These are phyloP conservation scores for Engystomops pustulosus DNA, from an alignment of 2,113 vertebrate genomes.

Conservation along the genomic window DNA sequence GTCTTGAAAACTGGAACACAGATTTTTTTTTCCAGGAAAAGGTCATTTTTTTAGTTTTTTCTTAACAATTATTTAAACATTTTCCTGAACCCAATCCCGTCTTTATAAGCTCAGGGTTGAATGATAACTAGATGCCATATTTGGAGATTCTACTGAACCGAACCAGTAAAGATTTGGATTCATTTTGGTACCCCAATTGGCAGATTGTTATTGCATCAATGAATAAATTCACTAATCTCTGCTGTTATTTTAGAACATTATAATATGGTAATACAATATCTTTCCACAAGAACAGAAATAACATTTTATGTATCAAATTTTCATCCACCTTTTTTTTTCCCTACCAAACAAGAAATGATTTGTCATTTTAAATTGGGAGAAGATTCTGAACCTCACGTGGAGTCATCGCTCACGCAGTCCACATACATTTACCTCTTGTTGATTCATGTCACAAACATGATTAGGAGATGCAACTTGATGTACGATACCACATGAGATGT, in stretches of 20 bases:
- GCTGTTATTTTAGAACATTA: too few relatives aligned
- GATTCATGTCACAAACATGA: slow-evolving; percentile 30
- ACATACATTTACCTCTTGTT: slow-evolving; percentile 38
- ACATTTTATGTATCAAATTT: neutral
- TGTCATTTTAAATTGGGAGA: slow-evolving; percentile 19
- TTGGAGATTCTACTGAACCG: too few relatives aligned
- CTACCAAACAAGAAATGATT: slow-evolving; percentile 1
- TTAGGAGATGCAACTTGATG: slow-evolving; percentile 33
- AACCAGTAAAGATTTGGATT: too few relatives aligned
- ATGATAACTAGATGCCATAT: too few relatives aligned
- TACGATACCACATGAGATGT: neutral
- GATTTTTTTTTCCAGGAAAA: too few relatives aligned
- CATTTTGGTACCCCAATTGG: too few relatives aligned
- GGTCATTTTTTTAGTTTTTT: too few relatives aligned
- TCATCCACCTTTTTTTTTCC: neutral
- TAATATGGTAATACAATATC: neutral
- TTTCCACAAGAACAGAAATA: neutral
- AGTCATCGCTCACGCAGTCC: slow-evolving; percentile 10
- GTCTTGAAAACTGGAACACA: too few relatives aligned
- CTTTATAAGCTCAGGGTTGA: too few relatives aligned
- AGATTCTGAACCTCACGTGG: neutral
- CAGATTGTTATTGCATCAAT: too few relatives aligned
- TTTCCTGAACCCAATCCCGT: too few relatives aligned
- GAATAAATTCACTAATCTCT: neutral
- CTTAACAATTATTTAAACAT: too few relatives aligned